These are phyloP conservation scores for Hedychridium roseum DNA, from an alignment of 2,888 invertebrate genomes.

Conservation along the genomic window DNA sequence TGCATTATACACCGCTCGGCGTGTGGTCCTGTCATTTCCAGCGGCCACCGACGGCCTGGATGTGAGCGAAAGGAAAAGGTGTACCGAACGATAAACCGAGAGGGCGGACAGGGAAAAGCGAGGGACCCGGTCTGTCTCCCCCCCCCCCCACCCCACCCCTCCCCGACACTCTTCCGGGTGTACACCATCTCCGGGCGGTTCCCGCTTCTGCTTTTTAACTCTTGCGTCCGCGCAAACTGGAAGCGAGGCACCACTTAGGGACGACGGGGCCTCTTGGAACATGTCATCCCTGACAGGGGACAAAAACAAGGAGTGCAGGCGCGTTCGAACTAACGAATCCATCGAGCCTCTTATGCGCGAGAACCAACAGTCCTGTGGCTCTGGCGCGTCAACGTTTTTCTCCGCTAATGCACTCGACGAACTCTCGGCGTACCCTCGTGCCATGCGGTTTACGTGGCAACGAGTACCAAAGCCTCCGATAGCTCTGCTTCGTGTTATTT, in stretches of 20 bases:
- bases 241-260: slow-evolving; percentile 16
- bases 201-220: slow-evolving; percentile 28
- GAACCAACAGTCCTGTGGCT: background rate
- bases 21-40: slow-evolving; percentile 52
- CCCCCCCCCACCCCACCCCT: slow-evolving; percentile 8
- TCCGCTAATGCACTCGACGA: slow-evolving; percentile 10
- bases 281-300: slow-evolving; percentile 38
- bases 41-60: slow-evolving; percentile 34
- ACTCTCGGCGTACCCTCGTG: slow-evolving; percentile 4
- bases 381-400: slow-evolving; percentile 21
- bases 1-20: slow-evolving; percentile 47
- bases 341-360: slow-evolving; percentile 24
- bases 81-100: background rate
- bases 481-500: too few relatives aligned
- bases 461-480: too few relatives aligned
- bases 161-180: slow-evolving; percentile 17
- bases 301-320: slow-evolving; percentile 30
- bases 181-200: too few relatives aligned
- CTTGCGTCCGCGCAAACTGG: slow-evolving; percentile 33
- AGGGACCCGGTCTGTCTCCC: background rate
- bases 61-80: slow-evolving; percentile 14
- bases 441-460: slow-evolving; percentile 19
- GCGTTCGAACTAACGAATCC: slow-evolving; percentile 34
- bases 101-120: slow-evolving; percentile 3
- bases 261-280: slow-evolving; percentile 33